phyloP scores from a whole-genome alignment of 2,888 invertebrate genomes.

The Acleris literana region DNA sequence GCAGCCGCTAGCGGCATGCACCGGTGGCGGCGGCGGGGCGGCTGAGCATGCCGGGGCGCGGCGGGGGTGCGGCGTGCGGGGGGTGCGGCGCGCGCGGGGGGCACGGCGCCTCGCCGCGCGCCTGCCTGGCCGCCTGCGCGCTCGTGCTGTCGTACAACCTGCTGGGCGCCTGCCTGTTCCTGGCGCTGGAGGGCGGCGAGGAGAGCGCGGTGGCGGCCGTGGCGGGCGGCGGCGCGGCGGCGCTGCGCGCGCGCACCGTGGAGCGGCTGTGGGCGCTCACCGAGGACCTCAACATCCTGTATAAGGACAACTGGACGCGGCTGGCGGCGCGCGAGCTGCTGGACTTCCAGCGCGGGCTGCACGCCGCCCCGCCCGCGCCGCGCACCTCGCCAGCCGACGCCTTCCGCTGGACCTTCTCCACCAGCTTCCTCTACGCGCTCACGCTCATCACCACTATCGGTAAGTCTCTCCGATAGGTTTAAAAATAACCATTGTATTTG shows the following conservation, averaged over 20 bases:
- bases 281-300: slow-evolving; percentile 93
- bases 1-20: background rate
- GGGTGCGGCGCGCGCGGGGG: slow-evolving; percentile 40
- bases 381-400: slow-evolving; percentile 71
- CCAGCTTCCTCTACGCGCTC: slow-evolving; percentile 95
- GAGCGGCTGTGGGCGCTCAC: slow-evolving; percentile 94
- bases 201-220: slow-evolving; percentile 83
- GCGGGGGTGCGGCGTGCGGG: slow-evolving; percentile 21
- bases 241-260: slow-evolving; percentile 88
- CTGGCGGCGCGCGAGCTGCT: slow-evolving; percentile 94
- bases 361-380: slow-evolving; percentile 71
- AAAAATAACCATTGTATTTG: too few species aligned
- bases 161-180: slow-evolving; percentile 95
- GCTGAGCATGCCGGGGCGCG: slow-evolving; percentile 18
- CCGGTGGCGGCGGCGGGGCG: slow-evolving; percentile 2
- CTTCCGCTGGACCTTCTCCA: slow-evolving; percentile 95
- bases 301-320: slow-evolving; percentile 95
- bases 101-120: slow-evolving; percentile 86
- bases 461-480: slow-evolving; percentile 74
- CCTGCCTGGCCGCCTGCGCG: slow-evolving; percentile 91
- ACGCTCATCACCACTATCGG: slow-evolving; percentile 97
- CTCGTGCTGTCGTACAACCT: slow-evolving; percentile 96
- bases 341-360: slow-evolving; percentile 89
- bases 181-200: slow-evolving; percentile 90
- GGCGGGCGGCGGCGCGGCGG: slow-evolving; percentile 74